Evolutionary conservation across 2,888 invertebrate species (phyloP).

Genomic region (Panopea generosa): DNA sequence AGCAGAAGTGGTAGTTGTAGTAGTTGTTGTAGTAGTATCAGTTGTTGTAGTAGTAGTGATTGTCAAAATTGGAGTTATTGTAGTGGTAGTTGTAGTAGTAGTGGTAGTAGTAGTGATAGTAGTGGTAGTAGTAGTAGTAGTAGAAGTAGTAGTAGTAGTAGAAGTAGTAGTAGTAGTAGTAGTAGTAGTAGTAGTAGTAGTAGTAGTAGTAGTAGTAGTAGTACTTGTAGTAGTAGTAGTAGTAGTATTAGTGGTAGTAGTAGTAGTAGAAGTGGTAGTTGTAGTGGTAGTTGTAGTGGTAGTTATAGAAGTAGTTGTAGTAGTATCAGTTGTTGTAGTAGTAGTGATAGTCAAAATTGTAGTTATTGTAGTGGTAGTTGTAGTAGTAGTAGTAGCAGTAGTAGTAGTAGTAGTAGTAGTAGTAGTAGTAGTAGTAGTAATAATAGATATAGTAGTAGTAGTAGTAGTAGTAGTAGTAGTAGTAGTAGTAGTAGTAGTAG

Average conservation of each 20-base stretch:
- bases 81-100: conserved; percentile 21
- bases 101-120: conserved; percentile 18
- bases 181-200: conserved; percentile 30
- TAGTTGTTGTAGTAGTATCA: too few relatives aligned
- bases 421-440: conserved; percentile 9
- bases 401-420: conserved; percentile 5
- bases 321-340: too few relatives aligned
- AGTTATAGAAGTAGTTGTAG: conserved; percentile 21
- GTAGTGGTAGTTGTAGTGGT: conserved; percentile 26
- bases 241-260: too few relatives aligned
- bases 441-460: conserved; percentile 15
- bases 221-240: conserved; percentile 8
- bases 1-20: too few relatives aligned
- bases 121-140: conserved; percentile 16
- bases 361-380: too few relatives aligned
- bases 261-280: too few relatives aligned
- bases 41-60: too few relatives aligned
- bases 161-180: conserved; percentile 15
- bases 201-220: conserved; percentile 27
- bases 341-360: too few relatives aligned
- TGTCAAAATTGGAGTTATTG: not conserved
- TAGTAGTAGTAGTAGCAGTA: conserved; percentile 16
- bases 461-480: conserved; percentile 15
- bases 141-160: conserved; percentile 19
- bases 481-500: too few relatives aligned